Base-by-base conservation (phyloP, 2,888 invertebrate genomes). In the Orchesellides sinensis region DNA sequence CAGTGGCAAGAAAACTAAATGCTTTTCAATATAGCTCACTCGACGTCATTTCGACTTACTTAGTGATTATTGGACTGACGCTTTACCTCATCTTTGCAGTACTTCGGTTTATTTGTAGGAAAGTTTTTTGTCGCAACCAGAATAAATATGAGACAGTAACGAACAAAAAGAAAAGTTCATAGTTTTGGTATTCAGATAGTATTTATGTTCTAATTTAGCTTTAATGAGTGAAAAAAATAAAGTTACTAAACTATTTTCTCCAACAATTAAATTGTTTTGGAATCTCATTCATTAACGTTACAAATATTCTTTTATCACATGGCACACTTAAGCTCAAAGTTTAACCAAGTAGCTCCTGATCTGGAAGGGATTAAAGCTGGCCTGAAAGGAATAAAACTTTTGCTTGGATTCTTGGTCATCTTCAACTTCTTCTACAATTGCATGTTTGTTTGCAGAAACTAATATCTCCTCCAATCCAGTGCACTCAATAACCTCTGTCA, bases 281-380 rank as follows among this genome's bases (percentile, higher is more conserved):
- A n/a, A n/a, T n/a, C n/a, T n/a, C n/a, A n/a, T n/a, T n/a, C n/a
- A n/a, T n/a, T n/a, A n/a, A n/a, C n/a, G n/a, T n/a, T n/a, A n/a
- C n/a, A n/a, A n/a, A n/a, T n/a, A n/a, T n/a, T n/a, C n/a, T n/a
- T n/a, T n/a, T n/a, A n/a, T n/a, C n/a, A n/a, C n/a, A n/a, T n/a
- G n/a, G n/a, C n/a, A n/a, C n/a, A n/a, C n/a, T n/a, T n/a, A n/a
- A n/a, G n/a, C n/a, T n/a, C n/a, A n/a, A n/a, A n/a, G n/a, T n/a
- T n/a, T n/a, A 0, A 87, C 21, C 14, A 86, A 21, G 49, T 80
- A 87, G 35, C 78, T 85, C 49, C 63, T 84, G 32, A 87, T 83
- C 80, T 87, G 68, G 49, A 87, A 87, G 10, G 87, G 87, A 5
- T 29, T 66, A 45, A 87, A 83, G n/a, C 66, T 29, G 8, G 69